Evolutionary conservation across 2,797 vertebrate species (phyloP), one percentile per base, ranked within the genome.

Genomic region (Xenopus petersii): DNA sequence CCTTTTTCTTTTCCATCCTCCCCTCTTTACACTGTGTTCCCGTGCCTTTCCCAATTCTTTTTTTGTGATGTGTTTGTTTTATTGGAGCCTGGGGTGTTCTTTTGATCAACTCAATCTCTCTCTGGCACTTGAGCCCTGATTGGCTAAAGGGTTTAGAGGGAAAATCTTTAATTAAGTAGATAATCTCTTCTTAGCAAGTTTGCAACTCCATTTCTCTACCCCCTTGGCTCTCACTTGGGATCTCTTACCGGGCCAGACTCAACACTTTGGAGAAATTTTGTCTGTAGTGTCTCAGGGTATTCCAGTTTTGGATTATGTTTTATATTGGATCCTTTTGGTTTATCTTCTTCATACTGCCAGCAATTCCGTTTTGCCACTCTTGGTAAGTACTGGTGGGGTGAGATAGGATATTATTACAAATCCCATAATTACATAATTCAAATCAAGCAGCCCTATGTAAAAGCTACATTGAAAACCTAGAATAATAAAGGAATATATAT

Each of bases 161-260:
- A 90, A 95, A 95, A 94, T 96, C 97, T 98, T 98, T 96, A 98
- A 99, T 99, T 98, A 99, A 98, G 96, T 94, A 98, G 96, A 98
- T 98, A 98, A 99, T 99, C 97, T 99, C 95, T 95, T 94, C 94
- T 98, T 96, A 95, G 94, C 96, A 96, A 83, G 93, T 93, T 95
- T 94, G 94, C 86, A 88, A 95, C 94, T 99, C 94, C 93, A 97
- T 98, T 98, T 98, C 97, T 98, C 92, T 92, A 89, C 88, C 91
- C 90, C 90, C 85, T 93, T 89, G 91, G 91, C 89, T 93, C 91
- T 82, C 88, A 90, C 89, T 92, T 91, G 89, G 90, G 89, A 93
- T 87, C 89, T 83, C 88, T 91, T 89, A 91, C 90, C 88, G 87
- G 88, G 86, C 71, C 61, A 70, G 76, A 49, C 71, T 73, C 47